Evolutionary conservation across 2,888 invertebrate genomes (phyloP), one percentile per base, ranked within the genome.

Genomic region (Tyria jacobaeae): DNA sequence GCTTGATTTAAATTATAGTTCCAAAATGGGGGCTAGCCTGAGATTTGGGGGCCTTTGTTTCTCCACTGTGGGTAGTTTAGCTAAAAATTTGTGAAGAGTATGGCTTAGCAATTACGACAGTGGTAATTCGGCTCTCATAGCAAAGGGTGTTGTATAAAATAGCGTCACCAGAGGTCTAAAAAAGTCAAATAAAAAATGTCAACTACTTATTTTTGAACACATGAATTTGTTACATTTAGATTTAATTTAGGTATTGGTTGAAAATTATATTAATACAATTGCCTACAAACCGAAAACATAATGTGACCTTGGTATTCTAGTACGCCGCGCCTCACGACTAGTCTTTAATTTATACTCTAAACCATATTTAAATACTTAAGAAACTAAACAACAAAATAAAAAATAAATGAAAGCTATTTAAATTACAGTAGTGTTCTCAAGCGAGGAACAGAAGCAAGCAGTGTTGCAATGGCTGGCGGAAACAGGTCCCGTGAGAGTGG

Each of bases 401-500:
- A 1, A 12, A 21, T 12, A 21, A 21, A 17, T 21, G 21, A 21
- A 44, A 10, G 44, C 1, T 21, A 21, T 17, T 1, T 86, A 53
- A 21, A 52, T 59, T 64, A 15, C 89, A 94, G 94, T 93, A 65
- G 84, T 92, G 73, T 90, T 89, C 83, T 90, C 93, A 57, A 90
- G 88, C 77, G 90, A 92, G 71, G 90, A 90, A 67, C 89, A 94
- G 70, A 92, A 90, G 76, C 84, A 90, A 64, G 83, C 85, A 1
- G 89, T 90, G 1, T 70, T 94, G 54, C 77, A 85, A 91, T 94
- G 94, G 94, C 84, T 94, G 57, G 87, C 84, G 44, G 89, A 89
- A 44, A 81, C 87, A 1, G 93, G 94, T 4, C 85, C 90, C 0
- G 88, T 89, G 55, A 81, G 85, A 37, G 89, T 92, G 52, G 90